phyloP scores from a whole-genome alignment of 2,888 invertebrate species.

The Crossocerus cetratus region DNA sequence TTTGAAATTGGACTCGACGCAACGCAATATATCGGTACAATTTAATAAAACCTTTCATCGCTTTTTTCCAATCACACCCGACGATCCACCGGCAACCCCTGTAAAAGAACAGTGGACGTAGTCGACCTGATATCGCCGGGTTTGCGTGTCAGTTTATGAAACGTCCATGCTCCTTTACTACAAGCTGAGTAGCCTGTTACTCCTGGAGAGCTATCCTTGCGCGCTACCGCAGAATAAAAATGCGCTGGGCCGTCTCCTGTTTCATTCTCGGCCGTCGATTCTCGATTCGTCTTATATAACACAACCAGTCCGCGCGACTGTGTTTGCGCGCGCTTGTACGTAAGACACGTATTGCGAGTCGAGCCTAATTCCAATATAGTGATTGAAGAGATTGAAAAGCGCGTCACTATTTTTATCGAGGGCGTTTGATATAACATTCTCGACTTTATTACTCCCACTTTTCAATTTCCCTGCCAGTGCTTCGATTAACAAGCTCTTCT shows the following conservation, averaged over 20 bases:
- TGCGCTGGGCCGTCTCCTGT: conserved; percentile 46
- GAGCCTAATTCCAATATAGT: not conserved
- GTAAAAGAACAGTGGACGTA: too few relatives aligned
- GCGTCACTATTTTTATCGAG: not conserved
- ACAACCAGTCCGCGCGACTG: conserved; percentile 44
- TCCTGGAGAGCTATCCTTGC: not conserved
- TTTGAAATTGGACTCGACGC: too few relatives aligned
- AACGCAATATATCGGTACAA: too few relatives aligned
- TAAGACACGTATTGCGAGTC: too few relatives aligned
- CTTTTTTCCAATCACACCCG: too few relatives aligned
- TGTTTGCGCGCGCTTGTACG: not conserved
- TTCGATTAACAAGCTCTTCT: too few relatives aligned
- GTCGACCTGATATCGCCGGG: too few relatives aligned
- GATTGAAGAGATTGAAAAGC: not conserved
- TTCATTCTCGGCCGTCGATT: conserved; percentile 53
- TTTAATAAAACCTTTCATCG: too few relatives aligned
- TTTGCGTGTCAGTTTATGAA: not conserved
- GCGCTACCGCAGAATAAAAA: conserved; percentile 53
- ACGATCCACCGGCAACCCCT: too few relatives aligned
- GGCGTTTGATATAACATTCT: not conserved
- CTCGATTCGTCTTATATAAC: conserved; percentile 58
- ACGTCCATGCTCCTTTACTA: conserved; percentile 20
- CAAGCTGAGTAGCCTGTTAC: conserved; percentile 6
- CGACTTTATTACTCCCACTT: conserved; percentile 6
- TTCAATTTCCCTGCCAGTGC: too few relatives aligned